Conservation (phyloP, 2,797 vertebrate genomes). For the Xiphophorus birchmanni region DNA sequence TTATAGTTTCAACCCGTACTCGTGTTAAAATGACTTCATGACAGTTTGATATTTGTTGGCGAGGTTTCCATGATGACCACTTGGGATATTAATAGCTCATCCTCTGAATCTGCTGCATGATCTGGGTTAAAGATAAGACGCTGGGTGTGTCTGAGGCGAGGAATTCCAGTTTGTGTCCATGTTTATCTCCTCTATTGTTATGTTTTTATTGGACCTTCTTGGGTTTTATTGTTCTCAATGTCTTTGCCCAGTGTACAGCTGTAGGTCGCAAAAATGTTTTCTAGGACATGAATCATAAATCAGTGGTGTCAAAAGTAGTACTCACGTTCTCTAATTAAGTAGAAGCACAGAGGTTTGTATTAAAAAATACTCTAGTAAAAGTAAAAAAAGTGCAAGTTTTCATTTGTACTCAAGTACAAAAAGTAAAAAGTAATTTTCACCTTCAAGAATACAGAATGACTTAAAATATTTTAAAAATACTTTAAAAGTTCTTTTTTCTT, state of each 20-base stretch:
- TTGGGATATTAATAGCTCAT: slow-evolving; percentile 6
- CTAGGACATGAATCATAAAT: background rate
- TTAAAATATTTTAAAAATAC: no score
- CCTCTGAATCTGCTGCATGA: slow-evolving; percentile 9
- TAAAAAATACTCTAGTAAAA: no score
- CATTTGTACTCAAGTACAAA: no score
- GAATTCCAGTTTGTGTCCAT: background rate
- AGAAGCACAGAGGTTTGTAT: no score
- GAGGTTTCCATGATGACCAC: slow-evolving; percentile 6
- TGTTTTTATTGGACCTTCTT: background rate
- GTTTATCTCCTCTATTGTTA: background rate
- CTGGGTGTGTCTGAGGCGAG: slow-evolving; percentile 21
- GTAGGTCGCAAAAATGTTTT: background rate
- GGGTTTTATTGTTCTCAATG: background rate
- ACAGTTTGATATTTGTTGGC: background rate
- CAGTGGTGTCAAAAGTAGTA: background rate
- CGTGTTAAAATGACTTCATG: background rate
- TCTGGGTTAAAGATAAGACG: background rate
- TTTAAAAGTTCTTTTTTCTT: no score
- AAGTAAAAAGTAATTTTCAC: no score
- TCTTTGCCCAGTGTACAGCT: background rate
- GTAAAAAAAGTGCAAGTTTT: no score
- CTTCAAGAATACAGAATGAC: no score
- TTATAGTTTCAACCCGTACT: background rate
- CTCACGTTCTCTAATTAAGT: no score